phyloP scores from a whole-genome alignment of 2,888 invertebrate genomes.

The Xiphydria camelus region DNA sequence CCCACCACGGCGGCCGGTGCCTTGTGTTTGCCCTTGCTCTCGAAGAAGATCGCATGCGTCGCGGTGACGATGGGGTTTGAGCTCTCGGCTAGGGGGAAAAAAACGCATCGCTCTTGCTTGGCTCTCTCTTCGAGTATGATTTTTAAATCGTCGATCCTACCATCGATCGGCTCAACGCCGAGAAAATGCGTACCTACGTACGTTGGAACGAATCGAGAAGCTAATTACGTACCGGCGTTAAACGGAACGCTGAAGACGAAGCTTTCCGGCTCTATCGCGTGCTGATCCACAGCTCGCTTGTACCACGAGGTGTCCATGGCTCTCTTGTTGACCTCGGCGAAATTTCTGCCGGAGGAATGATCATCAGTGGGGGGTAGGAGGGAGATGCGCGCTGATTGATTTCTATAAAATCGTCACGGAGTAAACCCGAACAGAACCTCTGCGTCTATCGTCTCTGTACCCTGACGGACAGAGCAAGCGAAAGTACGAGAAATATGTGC shows the following conservation, averaged over 20 bases:
- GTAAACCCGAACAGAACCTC: not conserved
- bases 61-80: slow-evolving; percentile 76
- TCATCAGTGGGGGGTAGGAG: too few relatives aligned
- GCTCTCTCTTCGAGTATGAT: not conserved
- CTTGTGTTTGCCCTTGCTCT: slow-evolving; percentile 78
- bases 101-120: slow-evolving; percentile 1
- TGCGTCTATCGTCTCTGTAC: too few relatives aligned
- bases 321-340: slow-evolving; percentile 77
- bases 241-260: slow-evolving; percentile 90
- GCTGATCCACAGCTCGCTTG: slow-evolving; percentile 87
- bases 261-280: slow-evolving; percentile 82
- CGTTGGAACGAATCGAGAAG: too few relatives aligned
- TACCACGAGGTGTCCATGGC: slow-evolving; percentile 92
- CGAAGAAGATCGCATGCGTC: slow-evolving; percentile 89
- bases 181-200: too few relatives aligned
- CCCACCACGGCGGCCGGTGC: slow-evolving; percentile 94
- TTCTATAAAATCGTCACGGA: slow-evolving; percentile 4
- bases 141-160: too few relatives aligned
- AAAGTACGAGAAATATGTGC: too few relatives aligned
- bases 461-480: too few relatives aligned
- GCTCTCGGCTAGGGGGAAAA: slow-evolving; percentile 55
- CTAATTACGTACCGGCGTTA: slow-evolving; percentile 63
- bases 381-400: too few relatives aligned
- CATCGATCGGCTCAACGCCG: too few relatives aligned
- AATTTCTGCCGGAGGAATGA: slow-evolving; percentile 69